Evolutionary conservation across 64 coral and sea anemone genomes (phyloP).

Genomic region (Montipora sp.): DNA sequence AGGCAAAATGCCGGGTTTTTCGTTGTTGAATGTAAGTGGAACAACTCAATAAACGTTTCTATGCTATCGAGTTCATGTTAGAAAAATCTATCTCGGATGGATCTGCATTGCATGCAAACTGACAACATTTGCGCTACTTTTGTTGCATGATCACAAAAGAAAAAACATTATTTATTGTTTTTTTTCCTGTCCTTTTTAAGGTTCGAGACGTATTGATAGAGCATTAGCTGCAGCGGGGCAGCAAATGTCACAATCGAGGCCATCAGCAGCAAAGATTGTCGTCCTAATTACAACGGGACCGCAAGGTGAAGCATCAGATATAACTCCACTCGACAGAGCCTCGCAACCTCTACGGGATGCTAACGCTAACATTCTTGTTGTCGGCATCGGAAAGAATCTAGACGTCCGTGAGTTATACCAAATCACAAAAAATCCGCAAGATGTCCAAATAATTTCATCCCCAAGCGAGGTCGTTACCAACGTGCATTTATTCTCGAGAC

Average conservation of each 20-base stretch:
- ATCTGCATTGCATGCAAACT: no score
- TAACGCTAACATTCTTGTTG: conserved; percentile 66
- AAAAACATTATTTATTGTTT: background rate
- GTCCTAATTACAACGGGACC: conserved; percentile 69
- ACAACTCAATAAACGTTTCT: no score
- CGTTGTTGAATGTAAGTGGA: no score
- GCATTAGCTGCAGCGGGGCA: conserved; percentile 54
- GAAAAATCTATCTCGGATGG: no score
- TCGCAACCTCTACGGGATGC: conserved; percentile 62
- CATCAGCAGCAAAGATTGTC: conserved; percentile 33
- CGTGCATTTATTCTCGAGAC: conserved; percentile 11
- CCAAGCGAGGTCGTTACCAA: conserved; percentile 47
- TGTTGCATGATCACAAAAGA: no score
- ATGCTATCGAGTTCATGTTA: no score
- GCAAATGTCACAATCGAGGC: conserved; percentile 57
- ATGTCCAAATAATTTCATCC: conserved; percentile 59
- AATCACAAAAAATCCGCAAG: conserved; percentile 41
- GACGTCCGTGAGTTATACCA: conserved; percentile 20
- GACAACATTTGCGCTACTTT: no score
- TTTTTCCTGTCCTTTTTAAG: background rate
- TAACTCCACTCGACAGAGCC: conserved; percentile 9
- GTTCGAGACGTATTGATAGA: conserved; percentile 62
- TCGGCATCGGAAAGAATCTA: conserved; percentile 66
- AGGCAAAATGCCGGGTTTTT: no score
- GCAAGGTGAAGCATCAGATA: conserved; percentile 37